These are phyloP conservation scores for Copsychus sechellarum DNA, from an alignment of 2,113 vertebrate genomes.

Conservation along the genomic window DNA sequence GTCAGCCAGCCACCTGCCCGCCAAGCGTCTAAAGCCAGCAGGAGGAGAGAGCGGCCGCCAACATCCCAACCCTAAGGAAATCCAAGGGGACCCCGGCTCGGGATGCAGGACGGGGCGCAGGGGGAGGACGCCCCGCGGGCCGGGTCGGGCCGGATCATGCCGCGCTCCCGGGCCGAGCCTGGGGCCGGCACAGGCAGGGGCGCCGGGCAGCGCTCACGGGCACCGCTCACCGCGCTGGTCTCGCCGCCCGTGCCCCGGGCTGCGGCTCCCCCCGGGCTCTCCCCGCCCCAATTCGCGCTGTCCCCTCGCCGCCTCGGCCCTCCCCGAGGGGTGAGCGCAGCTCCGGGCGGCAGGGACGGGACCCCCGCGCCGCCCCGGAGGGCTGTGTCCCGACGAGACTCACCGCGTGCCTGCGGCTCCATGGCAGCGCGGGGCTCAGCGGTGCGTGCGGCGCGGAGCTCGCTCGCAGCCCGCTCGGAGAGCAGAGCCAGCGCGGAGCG, in stretches of 20 bases:
- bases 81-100: neutral
- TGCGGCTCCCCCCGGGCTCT: neutral
- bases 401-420: constrained; percentile 43
- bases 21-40: neutral
- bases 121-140: neutral
- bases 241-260: neutral
- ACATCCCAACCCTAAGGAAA: fast-evolving
- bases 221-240: neutral
- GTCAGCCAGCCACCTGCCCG: neutral
- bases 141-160: neutral
- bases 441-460: neutral
- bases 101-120: neutral
- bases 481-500: neutral
- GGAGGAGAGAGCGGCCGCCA: neutral
- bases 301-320: neutral
- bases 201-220: neutral
- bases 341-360: neutral
- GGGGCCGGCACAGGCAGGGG: neutral
- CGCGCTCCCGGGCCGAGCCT: neutral
- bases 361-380: neutral
- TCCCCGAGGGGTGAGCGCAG: neutral
- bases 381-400: neutral
- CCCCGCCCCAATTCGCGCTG: neutral
- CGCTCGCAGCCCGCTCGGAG: neutral
- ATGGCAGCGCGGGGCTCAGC: neutral